Conservation (phyloP, 2,113 vertebrate genomes). For the Desmodus rotundus region DNA sequence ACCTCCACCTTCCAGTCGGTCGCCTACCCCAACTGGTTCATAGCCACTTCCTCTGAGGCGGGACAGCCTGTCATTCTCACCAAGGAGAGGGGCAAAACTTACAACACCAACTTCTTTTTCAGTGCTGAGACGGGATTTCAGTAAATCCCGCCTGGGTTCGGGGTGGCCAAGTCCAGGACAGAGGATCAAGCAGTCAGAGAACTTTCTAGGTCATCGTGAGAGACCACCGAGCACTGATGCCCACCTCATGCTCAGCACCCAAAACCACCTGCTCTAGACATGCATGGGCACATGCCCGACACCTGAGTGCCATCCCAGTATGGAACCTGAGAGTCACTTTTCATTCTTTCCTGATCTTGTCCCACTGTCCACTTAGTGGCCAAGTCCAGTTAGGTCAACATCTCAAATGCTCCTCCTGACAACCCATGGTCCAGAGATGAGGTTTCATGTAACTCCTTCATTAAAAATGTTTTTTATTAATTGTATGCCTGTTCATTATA, state of each 20-base stretch:
- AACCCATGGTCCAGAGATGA: background rate
- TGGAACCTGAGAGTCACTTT: background rate
- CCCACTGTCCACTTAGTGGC: background rate
- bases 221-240: background rate
- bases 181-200: background rate
- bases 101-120: constrained; percentile 50
- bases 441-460: background rate
- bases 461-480: background rate
- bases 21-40: constrained; percentile 45
- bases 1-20: constrained; percentile 24
- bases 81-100: background rate
- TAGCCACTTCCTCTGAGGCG: background rate
- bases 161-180: background rate
- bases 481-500: background rate
- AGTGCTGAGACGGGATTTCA: too few relatives aligned
- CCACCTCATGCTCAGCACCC: background rate
- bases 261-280: background rate
- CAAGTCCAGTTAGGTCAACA: background rate
- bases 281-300: background rate
- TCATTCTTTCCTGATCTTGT: background rate
- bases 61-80: constrained; percentile 7
- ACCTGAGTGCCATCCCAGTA: too few relatives aligned
- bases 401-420: background rate
- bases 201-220: background rate
- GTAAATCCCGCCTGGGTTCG: background rate